Conservation (phyloP, 1,140 invertebrate genomes). For the Philopotamus ludificatus region DNA sequence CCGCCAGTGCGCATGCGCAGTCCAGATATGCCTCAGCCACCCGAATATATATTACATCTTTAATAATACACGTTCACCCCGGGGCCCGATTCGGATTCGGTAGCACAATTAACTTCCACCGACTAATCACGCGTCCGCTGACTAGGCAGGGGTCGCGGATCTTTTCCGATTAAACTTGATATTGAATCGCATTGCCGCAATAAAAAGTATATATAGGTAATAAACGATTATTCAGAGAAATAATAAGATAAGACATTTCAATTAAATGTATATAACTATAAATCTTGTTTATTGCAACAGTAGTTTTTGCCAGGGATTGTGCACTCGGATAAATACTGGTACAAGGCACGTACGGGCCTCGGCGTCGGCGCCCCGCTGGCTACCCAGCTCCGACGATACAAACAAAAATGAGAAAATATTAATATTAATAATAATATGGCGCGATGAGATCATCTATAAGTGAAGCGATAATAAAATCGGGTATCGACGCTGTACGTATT, state of each 20-base stretch:
- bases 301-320: slow-evolving; percentile 25
- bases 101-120: slow-evolving; percentile 32
- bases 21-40: no score
- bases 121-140: slow-evolving; percentile 7
- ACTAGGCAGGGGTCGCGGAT: no score
- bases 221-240: neutral
- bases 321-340: slow-evolving; percentile 22
- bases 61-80: slow-evolving; percentile 5
- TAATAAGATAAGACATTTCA: slow-evolving; percentile 18
- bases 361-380: slow-evolving; percentile 20
- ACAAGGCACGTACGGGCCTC: slow-evolving; percentile 17
- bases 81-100: slow-evolving; percentile 16
- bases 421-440: no score
- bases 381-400: no score
- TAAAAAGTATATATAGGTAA: no score
- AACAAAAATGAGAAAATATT: no score
- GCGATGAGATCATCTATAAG: no score
- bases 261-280: slow-evolving; percentile 19
- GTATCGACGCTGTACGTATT: no score
- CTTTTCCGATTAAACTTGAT: no score
- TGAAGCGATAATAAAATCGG: no score
- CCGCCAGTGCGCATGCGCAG: no score
- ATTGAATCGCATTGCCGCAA: no score
- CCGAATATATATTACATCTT: slow-evolving; percentile 1
- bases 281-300: slow-evolving; percentile 30